A percentile compares a stretch with the other conserved stretches of the same genome.
Conservation (phyloP, 2,797 vertebrate genomes). For the Acanthiza pusilla region DNA sequence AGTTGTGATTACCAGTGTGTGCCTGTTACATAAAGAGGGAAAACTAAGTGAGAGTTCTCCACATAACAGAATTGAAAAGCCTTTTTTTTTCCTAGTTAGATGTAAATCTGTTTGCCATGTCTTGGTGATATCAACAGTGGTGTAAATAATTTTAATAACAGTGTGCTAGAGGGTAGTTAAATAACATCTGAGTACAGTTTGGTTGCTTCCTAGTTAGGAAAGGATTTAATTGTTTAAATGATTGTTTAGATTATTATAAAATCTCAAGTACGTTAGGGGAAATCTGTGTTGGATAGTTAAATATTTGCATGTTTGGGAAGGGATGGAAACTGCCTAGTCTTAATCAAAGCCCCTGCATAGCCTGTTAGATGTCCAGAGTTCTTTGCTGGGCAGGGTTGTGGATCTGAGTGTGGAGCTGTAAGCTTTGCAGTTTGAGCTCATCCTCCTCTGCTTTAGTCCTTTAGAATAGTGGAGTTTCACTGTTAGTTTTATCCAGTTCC, state of each 20-base stretch:
- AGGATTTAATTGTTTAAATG: neutral
- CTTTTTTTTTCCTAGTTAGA: neutral
- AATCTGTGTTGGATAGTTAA: neutral
- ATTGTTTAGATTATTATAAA: neutral
- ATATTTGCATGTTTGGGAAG: neutral
- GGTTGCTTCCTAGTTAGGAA: neutral
- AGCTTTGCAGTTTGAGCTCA: neutral
- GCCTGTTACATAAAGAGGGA: neutral
- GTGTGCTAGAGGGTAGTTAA: neutral
- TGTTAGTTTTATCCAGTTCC: neutral
- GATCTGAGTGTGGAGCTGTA: neutral
- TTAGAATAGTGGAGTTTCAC: fast-evolving
- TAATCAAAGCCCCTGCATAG: neutral
- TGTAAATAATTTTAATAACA: constrained; percentile 18
- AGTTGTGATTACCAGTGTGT: neutral
- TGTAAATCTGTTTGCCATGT: neutral
- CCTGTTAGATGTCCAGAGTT: neutral
- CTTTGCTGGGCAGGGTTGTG: neutral
- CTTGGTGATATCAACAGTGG: neutral
- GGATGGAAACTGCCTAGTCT: neutral
- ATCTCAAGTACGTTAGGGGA: neutral
- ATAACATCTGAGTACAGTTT: neutral
- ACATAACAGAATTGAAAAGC: neutral
- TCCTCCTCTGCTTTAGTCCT: neutral
- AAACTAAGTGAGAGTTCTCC: neutral